phyloP scores from a whole-genome alignment of 1,140 invertebrate genomes.

The Mercenaria mercenaria region DNA sequence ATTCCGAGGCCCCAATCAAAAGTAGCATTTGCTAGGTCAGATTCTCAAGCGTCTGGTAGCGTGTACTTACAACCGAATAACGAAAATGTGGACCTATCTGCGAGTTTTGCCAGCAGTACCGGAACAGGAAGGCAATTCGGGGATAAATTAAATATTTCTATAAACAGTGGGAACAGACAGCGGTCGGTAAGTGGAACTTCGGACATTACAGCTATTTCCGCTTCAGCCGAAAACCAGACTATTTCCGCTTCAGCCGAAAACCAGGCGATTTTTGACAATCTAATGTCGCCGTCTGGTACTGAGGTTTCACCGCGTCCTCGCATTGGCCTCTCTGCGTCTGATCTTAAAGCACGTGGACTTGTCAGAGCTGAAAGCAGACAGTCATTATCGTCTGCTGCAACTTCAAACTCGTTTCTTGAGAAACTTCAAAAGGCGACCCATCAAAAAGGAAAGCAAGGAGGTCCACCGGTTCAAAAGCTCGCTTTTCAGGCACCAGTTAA shows the following conservation, averaged over 20 bases:
- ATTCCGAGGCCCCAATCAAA: not conserved
- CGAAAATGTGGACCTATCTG: not conserved
- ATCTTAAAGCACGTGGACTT: not conserved
- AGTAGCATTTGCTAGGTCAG: constrained; percentile 38
- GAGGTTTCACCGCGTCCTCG: not conserved
- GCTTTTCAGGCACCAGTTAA: constrained; percentile 37
- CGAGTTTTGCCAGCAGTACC: not conserved
- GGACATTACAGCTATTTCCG: not conserved
- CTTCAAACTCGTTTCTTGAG: not conserved
- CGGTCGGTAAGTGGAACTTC: not conserved
- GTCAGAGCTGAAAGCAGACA: not conserved
- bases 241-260: not conserved
- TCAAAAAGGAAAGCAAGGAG: not conserved
- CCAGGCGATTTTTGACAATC: not conserved
- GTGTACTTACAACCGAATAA: not conserved
- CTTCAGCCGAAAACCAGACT: not conserved
- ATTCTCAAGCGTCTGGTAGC: constrained; percentile 10
- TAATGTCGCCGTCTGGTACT: no score
- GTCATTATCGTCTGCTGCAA: not conserved
- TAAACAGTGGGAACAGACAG: not conserved
- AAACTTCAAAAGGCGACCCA: not conserved
- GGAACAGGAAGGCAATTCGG: not conserved
- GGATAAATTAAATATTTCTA: not conserved
- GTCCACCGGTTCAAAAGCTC: not conserved
- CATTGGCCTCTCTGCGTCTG: not conserved